Evolutionary conservation across 92 coral and sea anemone genomes (phyloP), one percentile per base, ranked within the genome.

Genomic region (Umimayanthus chanpuru): DNA sequence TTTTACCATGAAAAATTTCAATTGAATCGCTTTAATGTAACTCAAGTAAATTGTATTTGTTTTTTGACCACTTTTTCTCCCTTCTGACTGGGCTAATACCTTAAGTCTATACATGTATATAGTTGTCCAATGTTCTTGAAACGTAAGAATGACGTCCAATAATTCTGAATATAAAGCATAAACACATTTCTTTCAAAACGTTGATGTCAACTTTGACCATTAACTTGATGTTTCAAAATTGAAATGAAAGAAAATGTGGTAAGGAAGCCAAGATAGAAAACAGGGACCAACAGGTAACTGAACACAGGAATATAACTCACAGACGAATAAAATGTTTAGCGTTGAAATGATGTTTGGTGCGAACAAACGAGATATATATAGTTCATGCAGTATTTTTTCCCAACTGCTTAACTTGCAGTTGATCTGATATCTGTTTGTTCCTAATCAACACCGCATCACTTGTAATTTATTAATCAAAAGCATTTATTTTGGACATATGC

Each of bases 401-500:
- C n/a, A 47, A 16, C 64, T 49, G 82, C 36, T 50, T 49, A 50
- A 26, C 32, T 18, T 25, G 23, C 32, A 79, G 16, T 81, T 21
- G 15, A 16, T 81, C 3, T 61, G 18, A 15, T 36, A 61, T 40
- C 20, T 81, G 72, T 81, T 36, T 20, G 14, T 15, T 29, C 23
- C 73, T 30, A 81, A 32, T 30, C 28, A 32, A 78, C 4, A 49
- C 49, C 23, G 20, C 65, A 26, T 26, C 39, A 81, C 44, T n/a
- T 56, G 36, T 81, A 32, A 29, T 56, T 81, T 81, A 81, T 81
- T 81, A 25, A 81, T 78, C 18, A 78, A 78, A 25, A 43, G 64
- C 44, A 18, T 78, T 49, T 28, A n/a, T 81, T 61, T 55, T 10
- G 9, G 50, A 81, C 47, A 81, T 38, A 65, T 64, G 25, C 14